Percentiles rank a stretch among this genome's conserved stretches.
phyloP scores from a whole-genome alignment of 2,113 vertebrate genomes.

The Daphoenositta chrysoptera region DNA sequence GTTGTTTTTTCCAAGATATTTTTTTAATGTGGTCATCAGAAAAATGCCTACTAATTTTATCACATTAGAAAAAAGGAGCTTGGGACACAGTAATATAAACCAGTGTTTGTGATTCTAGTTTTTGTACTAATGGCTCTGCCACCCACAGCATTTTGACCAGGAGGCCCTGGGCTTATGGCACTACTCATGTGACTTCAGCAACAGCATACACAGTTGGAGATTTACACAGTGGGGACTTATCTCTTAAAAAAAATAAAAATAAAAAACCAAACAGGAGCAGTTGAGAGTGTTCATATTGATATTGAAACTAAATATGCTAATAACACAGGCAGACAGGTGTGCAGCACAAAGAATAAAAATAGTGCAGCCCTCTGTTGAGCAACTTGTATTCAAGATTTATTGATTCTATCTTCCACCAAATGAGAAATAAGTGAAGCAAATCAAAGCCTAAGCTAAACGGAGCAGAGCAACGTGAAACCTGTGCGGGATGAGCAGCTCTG shows the following conservation, averaged over 20 bases:
- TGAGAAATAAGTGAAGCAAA: slow-evolving; percentile 36
- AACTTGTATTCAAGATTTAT: slow-evolving; percentile 17
- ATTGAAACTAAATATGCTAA: not conserved
- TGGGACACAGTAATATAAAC: not conserved
- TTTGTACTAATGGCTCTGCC: not conserved
- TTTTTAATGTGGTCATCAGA: not conserved
- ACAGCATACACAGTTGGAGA: not conserved
- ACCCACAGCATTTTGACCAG: not conserved
- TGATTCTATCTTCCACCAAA: slow-evolving; percentile 13
- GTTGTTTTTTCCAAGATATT: not conserved
- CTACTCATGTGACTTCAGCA: not conserved
- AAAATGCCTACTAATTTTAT: not conserved
- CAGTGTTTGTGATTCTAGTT: not conserved
- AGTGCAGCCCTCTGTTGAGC: not conserved
- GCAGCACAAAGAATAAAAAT: not conserved
- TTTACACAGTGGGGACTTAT: not conserved
- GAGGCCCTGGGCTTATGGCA: not conserved
- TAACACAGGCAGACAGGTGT: not conserved
- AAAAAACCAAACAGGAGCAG: not conserved
- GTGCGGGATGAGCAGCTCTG: not conserved
- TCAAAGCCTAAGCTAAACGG: slow-evolving; percentile 24
- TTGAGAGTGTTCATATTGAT: not conserved
- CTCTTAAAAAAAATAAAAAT: not conserved
- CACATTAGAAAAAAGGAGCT: not conserved
- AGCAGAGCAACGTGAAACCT: slow-evolving; percentile 13